Percentiles rank a stretch among this genome's conserved stretches.
phyloP scores from a whole-genome alignment of 2,113 vertebrate species.

The Chamaetylas fuelleborni region DNA sequence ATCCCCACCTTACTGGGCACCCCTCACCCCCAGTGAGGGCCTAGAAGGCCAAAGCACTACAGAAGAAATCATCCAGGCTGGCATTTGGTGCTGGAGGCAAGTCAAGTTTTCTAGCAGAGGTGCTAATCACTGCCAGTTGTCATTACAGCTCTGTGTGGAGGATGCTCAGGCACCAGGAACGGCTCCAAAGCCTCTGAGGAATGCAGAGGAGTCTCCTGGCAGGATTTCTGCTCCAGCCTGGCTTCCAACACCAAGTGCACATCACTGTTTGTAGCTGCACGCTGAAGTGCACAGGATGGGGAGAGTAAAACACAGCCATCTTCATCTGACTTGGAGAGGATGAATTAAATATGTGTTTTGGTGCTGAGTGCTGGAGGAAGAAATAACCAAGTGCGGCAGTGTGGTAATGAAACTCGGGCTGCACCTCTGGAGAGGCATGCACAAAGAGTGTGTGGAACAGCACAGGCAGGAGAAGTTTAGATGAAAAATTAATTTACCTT shows the following conservation, averaged over 20 bases:
- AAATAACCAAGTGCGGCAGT: background rate
- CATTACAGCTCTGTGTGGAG: conserved; percentile 35
- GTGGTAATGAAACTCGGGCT: background rate
- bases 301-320: background rate
- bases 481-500: background rate
- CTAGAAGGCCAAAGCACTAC: background rate
- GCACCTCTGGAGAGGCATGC: background rate
- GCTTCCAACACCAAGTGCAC: conserved; percentile 22
- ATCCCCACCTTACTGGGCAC: background rate
- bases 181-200: conserved; percentile 21
- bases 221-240: background rate
- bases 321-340: background rate
- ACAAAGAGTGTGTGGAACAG: background rate
- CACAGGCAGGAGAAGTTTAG: background rate
- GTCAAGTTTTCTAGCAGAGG: conserved; percentile 20
- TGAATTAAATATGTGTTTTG: background rate
- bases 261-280: background rate
- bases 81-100: background rate
- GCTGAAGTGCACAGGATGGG: background rate
- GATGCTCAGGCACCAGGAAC: conserved; percentile 37
- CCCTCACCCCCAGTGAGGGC: background rate
- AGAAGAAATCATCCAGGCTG: background rate
- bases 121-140: conserved; percentile 63
- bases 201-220: background rate
- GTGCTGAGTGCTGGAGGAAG: background rate